Percentiles rank a stretch among this genome's conserved stretches.
phyloP scores from a whole-genome alignment of 2,888 invertebrate genomes.

The Piscicola geometra region DNA sequence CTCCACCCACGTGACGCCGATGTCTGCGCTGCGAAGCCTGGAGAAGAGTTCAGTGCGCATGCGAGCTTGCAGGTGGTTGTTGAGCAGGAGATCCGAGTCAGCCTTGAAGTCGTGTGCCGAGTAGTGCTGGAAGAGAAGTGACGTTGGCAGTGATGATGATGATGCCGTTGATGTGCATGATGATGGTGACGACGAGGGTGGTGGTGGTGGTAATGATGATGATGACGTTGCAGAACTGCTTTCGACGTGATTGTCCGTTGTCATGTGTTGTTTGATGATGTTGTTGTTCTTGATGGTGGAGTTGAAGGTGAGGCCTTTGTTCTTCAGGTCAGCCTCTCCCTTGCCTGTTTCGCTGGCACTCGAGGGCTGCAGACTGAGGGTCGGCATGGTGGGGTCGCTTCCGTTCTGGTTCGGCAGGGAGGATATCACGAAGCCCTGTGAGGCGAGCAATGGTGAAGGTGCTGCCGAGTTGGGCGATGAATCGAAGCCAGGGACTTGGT shows the following conservation, averaged over 20 bases:
- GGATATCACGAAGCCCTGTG: slow-evolving; percentile 62
- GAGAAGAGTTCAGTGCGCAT: background rate
- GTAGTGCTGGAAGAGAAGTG: background rate
- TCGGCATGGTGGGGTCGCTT: slow-evolving; percentile 66
- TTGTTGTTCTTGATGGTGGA: background rate
- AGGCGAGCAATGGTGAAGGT: slow-evolving; percentile 68
- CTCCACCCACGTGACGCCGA: slow-evolving; percentile 29
- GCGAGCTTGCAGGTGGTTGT: background rate
- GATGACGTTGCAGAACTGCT: background rate
- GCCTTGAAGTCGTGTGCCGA: background rate
- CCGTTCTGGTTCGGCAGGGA: slow-evolving; percentile 53
- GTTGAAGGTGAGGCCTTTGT: background rate
- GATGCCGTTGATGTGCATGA: no score
- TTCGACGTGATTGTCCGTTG: background rate
- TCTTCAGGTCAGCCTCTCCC: slow-evolving; percentile 40
- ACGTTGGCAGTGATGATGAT: background rate
- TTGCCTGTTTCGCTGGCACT: background rate
- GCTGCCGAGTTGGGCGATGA: slow-evolving; percentile 65
- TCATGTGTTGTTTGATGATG: background rate
- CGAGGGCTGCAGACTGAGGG: slow-evolving; percentile 67
- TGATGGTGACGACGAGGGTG: no score
- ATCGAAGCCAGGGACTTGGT: slow-evolving; percentile 24
- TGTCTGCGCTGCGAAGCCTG: slow-evolving; percentile 2
- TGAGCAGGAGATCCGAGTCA: background rate
- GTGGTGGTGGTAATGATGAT: no score